Evolutionary conservation across 2,113 vertebrate genomes (phyloP), one percentile per base, ranked within the genome.

Genomic region (Acrocephalus arundinaceus): DNA sequence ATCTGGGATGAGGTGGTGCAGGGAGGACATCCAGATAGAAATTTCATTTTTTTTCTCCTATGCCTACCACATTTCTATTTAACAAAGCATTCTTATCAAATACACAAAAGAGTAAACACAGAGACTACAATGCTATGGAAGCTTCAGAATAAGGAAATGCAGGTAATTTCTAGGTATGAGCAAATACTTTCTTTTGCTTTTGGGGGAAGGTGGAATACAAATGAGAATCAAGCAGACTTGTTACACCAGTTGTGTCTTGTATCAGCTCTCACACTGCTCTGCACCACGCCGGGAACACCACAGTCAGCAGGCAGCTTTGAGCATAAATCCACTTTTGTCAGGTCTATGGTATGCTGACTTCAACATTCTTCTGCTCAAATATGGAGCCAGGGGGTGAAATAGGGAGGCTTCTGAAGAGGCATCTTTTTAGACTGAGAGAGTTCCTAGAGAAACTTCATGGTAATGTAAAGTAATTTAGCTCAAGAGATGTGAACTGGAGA

Each of bases 261-360:
- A 46, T 54, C 41, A 67, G 46, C 37, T 22, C 7, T 52, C 24
- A 4, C 14, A 3, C 6, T 46, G 35, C 63, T 79, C 66, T 0
- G 0, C 0, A 7, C 35, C 0, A 1, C 71, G 33, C 23, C 49
- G 55, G 54, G 31, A 72, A 67, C 33, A 46, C 19, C 31, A 82
- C 7, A 75, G 49, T 25, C 37, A 88, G 31, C 21, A 33, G 45
- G 54, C 67, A 88, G 68, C 25, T 58, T 84, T 66, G 48, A 74
- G 61, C n/a, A 55, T 31, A 85, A 65, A 90, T 10, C 15, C 79
- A 52, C 20, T 79, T 76, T 46, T 66, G 11, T 33, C 46, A 71
- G 27, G 17, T 52, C 55, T 37, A 7, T 0, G 0, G 18, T 30
- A 65, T 11, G 7, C 30, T 75, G 39, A 71, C 30, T 71, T 81